Evolutionary conservation across 2,797 vertebrate genomes (phyloP), one percentile per base, ranked within the genome.

Genomic region (Malacoraja senta): DNA sequence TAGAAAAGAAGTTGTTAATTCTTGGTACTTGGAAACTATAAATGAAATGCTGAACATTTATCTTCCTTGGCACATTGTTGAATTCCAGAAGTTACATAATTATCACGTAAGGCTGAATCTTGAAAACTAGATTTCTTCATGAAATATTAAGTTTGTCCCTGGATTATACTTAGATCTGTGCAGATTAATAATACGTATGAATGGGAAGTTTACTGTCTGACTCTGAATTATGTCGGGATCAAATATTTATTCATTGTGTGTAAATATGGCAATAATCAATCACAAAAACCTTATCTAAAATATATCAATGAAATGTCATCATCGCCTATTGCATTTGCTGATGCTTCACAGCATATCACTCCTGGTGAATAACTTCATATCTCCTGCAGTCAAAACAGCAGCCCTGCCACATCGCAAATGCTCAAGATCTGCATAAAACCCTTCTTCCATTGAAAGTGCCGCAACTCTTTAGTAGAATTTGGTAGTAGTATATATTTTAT

Each of bases 161-260:
- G 32, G n/a, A 88, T 88, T 88, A 86, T 86, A 86, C 13, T 63
- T 88, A 19, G 84, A 88, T 19, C 61, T 65, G 61, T 88, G 84
- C n/a, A 32, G 84, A 88, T 88, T 19, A 15, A 32, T 65, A 88
- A 65, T n/a, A 19, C 3, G 17, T 65, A n/a, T 61, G 58, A 86
- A 63, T 61, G 26, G 83, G 83, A 53, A 63, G 58, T 58, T 86
- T 61, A 63, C 53, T 15, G 0, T 8, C 83, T 86, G 58, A 6
- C 83, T 86, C 58, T 61, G 83, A 63, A 86, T n/a, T 63, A 86
- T n/a, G 58, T 29, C 19, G 21, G 63, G 63, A 88, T 88, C 68
- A 88, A 68, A 32, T 63, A 88, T 63, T 88, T 88, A 88, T 65
- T 35, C 84, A 88, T 32, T 65, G n/a, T 35, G 84, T 68, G 84